Percentiles rank a stretch among this genome's conserved stretches.
These are phyloP conservation scores for Periparus ater DNA, from an alignment of 2,797 vertebrate genomes.

Conservation along the genomic window DNA sequence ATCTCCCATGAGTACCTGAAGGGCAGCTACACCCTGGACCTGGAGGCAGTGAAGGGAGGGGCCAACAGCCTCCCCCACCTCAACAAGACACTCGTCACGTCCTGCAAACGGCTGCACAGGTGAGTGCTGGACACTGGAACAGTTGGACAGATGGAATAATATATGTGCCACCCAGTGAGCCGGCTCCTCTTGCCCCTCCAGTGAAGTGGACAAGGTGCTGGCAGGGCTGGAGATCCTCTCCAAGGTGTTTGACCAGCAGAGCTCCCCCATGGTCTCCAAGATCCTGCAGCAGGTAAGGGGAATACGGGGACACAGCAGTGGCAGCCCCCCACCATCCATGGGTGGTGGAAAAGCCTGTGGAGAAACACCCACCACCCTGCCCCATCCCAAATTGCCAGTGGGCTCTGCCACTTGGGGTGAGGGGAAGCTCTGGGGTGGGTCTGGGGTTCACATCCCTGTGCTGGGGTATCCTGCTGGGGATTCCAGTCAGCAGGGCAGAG, in stretches of 20 bases:
- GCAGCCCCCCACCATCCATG: background rate
- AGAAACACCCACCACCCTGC: background rate
- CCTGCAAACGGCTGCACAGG: conserved; percentile 93
- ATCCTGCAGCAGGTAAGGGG: conserved; percentile 92
- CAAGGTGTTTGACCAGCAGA: conserved; percentile 97
- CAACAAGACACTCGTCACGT: conserved; percentile 89
- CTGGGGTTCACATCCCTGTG: background rate
- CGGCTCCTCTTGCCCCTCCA: conserved; percentile 1
- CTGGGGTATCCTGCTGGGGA: background rate
- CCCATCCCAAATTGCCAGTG: no score
- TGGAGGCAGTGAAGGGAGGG: conserved; percentile 91
- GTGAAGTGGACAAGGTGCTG: conserved; percentile 94
- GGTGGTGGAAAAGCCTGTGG: background rate
- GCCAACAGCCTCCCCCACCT: conserved; percentile 90
- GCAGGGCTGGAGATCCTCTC: conserved; percentile 93
- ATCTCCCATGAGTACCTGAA: conserved; percentile 95
- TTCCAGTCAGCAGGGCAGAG: conserved; percentile 57
- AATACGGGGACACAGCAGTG: background rate
- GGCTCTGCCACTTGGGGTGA: background rate
- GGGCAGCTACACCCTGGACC: conserved; percentile 92
- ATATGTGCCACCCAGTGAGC: background rate
- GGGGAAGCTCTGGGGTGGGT: background rate
- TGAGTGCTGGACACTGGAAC: background rate
- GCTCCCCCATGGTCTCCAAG: conserved; percentile 89
- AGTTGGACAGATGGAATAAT: rapidly evolving